Evolutionary conservation across 1,140 invertebrate species (phyloP).

Genomic region (Aphelinus atriplicis): DNA sequence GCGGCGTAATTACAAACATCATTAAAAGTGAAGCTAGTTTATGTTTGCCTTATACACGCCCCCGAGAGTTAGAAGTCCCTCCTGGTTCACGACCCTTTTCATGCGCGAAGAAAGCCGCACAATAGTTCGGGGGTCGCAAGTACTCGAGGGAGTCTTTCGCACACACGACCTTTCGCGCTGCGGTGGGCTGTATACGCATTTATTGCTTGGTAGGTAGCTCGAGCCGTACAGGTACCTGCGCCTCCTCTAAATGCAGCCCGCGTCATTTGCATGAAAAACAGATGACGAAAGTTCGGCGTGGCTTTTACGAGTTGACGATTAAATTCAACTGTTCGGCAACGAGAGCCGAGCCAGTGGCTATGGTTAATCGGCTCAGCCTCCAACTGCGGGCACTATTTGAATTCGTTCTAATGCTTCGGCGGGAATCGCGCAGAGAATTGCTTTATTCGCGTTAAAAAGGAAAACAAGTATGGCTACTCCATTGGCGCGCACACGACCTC

Average conservation of each 20-base stretch:
- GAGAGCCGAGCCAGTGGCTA: too few species aligned
- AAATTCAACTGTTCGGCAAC: too few species aligned
- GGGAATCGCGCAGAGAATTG: too few species aligned
- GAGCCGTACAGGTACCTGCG: background rate
- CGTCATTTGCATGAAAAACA: conserved; percentile 18
- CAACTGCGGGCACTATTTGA: too few species aligned
- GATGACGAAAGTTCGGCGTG: conserved; percentile 7
- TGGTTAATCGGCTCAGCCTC: too few species aligned
- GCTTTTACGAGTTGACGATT: too few species aligned
- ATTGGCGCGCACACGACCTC: too few species aligned
- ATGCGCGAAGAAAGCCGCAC: conserved; percentile 1
- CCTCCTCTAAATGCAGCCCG: background rate
- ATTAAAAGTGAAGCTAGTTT: conserved; percentile 25
- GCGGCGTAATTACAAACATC: conserved; percentile 19
- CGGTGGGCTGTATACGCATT: background rate
- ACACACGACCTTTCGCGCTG: background rate
- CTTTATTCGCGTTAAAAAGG: too few species aligned
- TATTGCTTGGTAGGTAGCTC: too few species aligned
- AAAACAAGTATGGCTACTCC: too few species aligned
- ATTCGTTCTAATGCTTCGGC: too few species aligned
- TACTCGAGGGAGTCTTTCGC: conserved; percentile 3
- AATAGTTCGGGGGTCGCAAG: background rate
- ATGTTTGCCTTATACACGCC: background rate
- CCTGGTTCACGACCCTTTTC: background rate
- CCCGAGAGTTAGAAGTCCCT: background rate